These are phyloP conservation scores for Drosophila recens DNA, from an alignment of 2,888 invertebrate species.

Conservation along the genomic window DNA sequence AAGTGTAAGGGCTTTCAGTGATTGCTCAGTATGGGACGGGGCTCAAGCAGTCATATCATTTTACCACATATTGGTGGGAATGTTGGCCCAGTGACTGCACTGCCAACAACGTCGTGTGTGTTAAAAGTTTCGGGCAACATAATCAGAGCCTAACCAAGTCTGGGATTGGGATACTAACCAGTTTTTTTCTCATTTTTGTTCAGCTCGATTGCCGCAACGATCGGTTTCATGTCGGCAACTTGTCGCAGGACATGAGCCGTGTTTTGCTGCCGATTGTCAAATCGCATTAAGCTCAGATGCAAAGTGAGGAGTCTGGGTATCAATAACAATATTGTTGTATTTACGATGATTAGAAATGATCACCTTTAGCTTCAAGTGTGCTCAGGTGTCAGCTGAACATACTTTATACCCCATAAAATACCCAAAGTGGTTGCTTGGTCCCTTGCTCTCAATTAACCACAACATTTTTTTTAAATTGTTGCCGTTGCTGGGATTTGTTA, in stretches of 20 bases:
- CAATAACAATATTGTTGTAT: slow-evolving; percentile 66
- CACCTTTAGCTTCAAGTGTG: slow-evolving; percentile 54
- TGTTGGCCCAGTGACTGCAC: slow-evolving; percentile 49
- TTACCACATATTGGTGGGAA: slow-evolving; percentile 79
- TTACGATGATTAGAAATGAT: slow-evolving; percentile 54
- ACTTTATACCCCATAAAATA: slow-evolving; percentile 26
- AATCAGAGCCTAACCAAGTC: slow-evolving; percentile 60
- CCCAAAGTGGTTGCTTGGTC: not conserved
- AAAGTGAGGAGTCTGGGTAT: slow-evolving; percentile 42
- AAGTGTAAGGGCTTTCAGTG: slow-evolving; percentile 82
- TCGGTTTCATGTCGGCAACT: slow-evolving; percentile 72
- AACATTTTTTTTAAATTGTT: slow-evolving; percentile 28
- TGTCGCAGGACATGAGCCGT: slow-evolving; percentile 66
- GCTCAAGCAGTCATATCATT: slow-evolving; percentile 53
- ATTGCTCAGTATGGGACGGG: slow-evolving; percentile 53
- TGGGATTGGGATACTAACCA: slow-evolving; percentile 14
- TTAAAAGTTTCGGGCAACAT: slow-evolving; percentile 56
- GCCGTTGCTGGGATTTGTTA: slow-evolving; percentile 43
- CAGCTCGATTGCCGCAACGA: slow-evolving; percentile 19
- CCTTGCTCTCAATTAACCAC: slow-evolving; percentile 44
- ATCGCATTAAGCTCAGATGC: slow-evolving; percentile 65
- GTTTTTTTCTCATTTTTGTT: not conserved
- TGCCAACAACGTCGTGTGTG: slow-evolving; percentile 70
- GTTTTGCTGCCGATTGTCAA: slow-evolving; percentile 80
- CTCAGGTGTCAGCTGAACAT: slow-evolving; percentile 77